Evolutionary conservation across 1,140 invertebrate species (phyloP), one percentile per base, ranked within the genome.

Genomic region (Kradibia gibbosae): DNA sequence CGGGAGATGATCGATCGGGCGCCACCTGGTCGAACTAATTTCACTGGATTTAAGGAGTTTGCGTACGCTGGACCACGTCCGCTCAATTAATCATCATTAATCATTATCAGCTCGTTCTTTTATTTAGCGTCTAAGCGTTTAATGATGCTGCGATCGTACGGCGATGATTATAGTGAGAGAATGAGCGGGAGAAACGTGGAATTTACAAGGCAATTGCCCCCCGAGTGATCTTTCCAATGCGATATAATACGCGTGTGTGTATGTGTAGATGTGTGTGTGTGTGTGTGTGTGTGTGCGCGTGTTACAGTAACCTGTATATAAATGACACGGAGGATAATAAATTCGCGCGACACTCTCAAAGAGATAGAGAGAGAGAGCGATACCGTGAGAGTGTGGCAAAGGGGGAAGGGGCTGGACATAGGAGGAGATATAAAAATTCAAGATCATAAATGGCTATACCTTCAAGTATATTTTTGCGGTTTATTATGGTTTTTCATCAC

Each of bases 171-270:
- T 39, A 71, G 34, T 15, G 39, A 48, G 50, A 15, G 62, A 36
- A 13, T 53, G 45, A 73, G 50, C 3, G 50, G 22, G 50, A 36
- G 50, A 53, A 20, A 53, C 22, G 50, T 53, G 34, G 62, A 22
- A 80, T 80, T 80, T 80, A 80, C 70, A 80, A 73, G 65, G 78
- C 78, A 80, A 80, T 80, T 53, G 71, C n/a, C 50, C 78, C n/a
- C 0, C 50, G 67, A 8, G 17, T 50, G 50, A 50, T 57, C 3
- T 50, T 8, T 36, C 62, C 34, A 8, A 67, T 20, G n/a, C n/a
- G n/a, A n/a, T n/a, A n/a, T n/a, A n/a, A n/a, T n/a, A n/a, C n/a
- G n/a, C n/a, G n/a, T n/a, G n/a, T n/a, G n/a, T n/a, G 57, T 50
- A 70, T 70, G n/a, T 67, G n/a, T n/a, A 39, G 8, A 50, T 5